Conservation (phyloP, 2,113 vertebrate genomes). For the Atherinomorus stipes region DNA sequence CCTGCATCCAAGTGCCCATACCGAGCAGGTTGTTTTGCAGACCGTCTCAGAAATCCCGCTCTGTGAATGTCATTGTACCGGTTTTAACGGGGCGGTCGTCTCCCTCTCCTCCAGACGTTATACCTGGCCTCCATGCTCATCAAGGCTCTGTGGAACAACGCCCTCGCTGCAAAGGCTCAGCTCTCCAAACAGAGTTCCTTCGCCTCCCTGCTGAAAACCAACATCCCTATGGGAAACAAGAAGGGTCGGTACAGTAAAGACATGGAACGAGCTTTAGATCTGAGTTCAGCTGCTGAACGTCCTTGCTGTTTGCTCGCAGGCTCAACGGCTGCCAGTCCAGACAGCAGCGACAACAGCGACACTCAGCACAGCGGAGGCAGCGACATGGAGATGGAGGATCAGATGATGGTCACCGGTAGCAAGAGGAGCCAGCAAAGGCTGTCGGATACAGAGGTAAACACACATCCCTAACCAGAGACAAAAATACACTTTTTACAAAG, state of each 20-base stretch:
- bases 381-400: conserved; percentile 99
- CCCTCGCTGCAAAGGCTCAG: conserved; percentile 96
- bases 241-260: conserved; percentile 89
- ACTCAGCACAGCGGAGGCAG: conserved; percentile 97
- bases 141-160: conserved; percentile 99
- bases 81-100: too few species aligned
- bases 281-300: background rate
- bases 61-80: too few species aligned
- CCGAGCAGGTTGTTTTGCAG: conserved; percentile 89
- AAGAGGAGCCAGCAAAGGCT: conserved; percentile 95
- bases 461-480: too few species aligned
- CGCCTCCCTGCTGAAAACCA: conserved; percentile 97
- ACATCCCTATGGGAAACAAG: conserved; percentile 97
- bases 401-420: conserved; percentile 89
- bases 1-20: conserved; percentile 97
- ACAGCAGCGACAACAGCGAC: conserved; percentile 99
- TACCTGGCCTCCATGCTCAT: conserved; percentile 99
- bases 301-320: conserved; percentile 78
- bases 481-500: too few species aligned
- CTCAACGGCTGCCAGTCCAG: conserved; percentile 95
- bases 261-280: background rate
- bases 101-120: conserved; percentile 84
- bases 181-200: conserved; percentile 99
- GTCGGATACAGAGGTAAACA: conserved; percentile 94
- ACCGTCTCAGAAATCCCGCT: too few species aligned